These are phyloP conservation scores for Psittacula derbiana DNA, from an alignment of 2,797 vertebrate species.

Conservation along the genomic window DNA sequence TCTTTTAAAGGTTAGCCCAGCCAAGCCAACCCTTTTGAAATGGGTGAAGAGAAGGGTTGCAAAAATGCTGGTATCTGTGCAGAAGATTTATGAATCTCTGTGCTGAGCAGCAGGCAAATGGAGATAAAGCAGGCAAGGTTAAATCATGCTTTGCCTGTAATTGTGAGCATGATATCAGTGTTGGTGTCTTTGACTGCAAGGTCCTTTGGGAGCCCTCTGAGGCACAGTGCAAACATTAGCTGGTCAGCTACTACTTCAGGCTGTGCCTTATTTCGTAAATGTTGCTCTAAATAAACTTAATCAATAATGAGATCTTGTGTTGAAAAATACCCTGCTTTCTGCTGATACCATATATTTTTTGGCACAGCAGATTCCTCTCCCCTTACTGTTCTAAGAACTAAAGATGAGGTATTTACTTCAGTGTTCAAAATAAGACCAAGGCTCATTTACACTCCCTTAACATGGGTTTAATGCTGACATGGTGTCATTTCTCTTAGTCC, in stretches of 20 bases:
- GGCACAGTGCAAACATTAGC: neutral
- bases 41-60: neutral
- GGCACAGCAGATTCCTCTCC: neutral
- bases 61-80: neutral
- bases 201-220: neutral
- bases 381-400: neutral
- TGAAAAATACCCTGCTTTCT: neutral
- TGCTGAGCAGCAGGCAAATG: neutral
- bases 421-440: neutral
- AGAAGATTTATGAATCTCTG: neutral
- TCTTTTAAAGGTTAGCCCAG: neutral
- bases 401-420: neutral
- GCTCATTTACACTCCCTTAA: neutral
- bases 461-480: neutral
- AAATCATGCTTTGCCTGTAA: neutral
- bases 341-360: neutral
- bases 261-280: neutral
- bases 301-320: neutral
- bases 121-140: neutral
- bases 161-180: neutral
- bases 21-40: neutral
- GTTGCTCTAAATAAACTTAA: slow-evolving; percentile 2
- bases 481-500: neutral
- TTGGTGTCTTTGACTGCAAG: neutral
- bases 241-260: neutral